Evolutionary conservation across 2,888 invertebrate species (phyloP), one percentile per base, ranked within the genome.

Genomic region (Tetheella fluctuosa): DNA sequence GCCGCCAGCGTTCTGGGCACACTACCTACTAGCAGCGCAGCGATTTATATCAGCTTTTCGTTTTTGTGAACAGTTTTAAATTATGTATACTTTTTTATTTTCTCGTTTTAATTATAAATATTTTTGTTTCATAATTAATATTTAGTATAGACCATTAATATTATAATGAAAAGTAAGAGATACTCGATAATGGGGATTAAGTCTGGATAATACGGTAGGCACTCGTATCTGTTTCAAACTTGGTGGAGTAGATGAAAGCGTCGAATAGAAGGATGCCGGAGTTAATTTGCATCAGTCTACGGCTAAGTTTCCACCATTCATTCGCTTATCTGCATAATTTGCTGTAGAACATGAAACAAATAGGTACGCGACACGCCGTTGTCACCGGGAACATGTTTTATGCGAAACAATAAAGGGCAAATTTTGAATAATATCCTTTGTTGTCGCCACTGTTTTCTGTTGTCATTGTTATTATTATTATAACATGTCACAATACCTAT

Each of bases 321-420:
- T 82, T 89, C 84, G 86, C 89, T 89, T 89, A 91, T 91, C 90
- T 90, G 81, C 89, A 91, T 90, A 90, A 91, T 91, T 90, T 88
- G 83, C 74, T 85, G 86, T 85, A 82, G 85, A 87, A 85, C 86
- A 88, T 83, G 89, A 85, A 88, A 88, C 83, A 86, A 90, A 88
- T 89, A 87, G 86, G 85, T 84, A 81, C 76, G 83, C 83, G 83
- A 85, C 84, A 84, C 76, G 80, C 80, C 73, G 84, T 85, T 88
- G 87, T 88, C 86, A 84, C 82, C 79, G 76, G 77, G 76, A 85
- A 86, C 86, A 89, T 89, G 89, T 90, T 90, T 89, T 87, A 88
- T 87, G 83, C 73, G 84, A 79, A 80, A 89, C 88, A 87, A 86
- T 89, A 87, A 89, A 86, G 88, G 88, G 80, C 85, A 85, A 85